These are phyloP conservation scores for Drosophila orena DNA, from an alignment of 1,140 invertebrate genomes.

Conservation along the genomic window DNA sequence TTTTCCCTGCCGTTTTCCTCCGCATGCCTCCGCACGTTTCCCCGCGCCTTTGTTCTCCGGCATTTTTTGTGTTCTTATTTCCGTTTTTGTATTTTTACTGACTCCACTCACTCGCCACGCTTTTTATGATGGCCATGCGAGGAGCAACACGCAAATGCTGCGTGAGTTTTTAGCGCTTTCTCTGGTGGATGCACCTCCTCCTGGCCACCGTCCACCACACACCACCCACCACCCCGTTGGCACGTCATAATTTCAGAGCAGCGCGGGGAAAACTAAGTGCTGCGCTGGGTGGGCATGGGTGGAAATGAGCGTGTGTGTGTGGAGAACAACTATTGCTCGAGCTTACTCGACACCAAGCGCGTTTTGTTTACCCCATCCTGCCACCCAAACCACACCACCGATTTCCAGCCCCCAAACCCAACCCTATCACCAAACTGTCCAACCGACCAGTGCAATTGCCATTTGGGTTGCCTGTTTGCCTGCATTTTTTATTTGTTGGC, in stretches of 20 bases:
- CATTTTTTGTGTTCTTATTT: conserved; percentile 1
- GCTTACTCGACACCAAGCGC: conserved; percentile 74
- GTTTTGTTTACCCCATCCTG: conserved; percentile 34
- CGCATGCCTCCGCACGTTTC: neutral
- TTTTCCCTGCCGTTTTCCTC: conserved; percentile 1
- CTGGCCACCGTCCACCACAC: neutral
- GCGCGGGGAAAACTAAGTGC: conserved; percentile 39
- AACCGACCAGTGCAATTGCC: conserved; percentile 78
- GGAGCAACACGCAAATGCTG: conserved; percentile 79
- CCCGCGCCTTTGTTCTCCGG: conserved; percentile 8
- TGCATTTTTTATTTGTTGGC: conserved; percentile 82
- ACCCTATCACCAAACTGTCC: conserved; percentile 41
- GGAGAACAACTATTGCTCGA: conserved; percentile 67
- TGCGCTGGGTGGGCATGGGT: conserved; percentile 11
- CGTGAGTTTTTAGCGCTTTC: conserved; percentile 52
- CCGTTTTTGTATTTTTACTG: conserved; percentile 9
- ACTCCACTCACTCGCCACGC: conserved; percentile 48
- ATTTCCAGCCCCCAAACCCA: neutral
- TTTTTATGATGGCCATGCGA: conserved; percentile 55
- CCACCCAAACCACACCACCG: neutral
- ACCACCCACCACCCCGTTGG: conserved; percentile 26
- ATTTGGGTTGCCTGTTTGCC: conserved; percentile 79
- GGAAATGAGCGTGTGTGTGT: conserved; percentile 11
- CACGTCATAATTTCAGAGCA: conserved; percentile 77
- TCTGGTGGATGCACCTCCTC: conserved; percentile 4